These are phyloP conservation scores for Ashinkailepas kermadecensis DNA, from an alignment of 2,888 invertebrate species.

Conservation along the genomic window DNA sequence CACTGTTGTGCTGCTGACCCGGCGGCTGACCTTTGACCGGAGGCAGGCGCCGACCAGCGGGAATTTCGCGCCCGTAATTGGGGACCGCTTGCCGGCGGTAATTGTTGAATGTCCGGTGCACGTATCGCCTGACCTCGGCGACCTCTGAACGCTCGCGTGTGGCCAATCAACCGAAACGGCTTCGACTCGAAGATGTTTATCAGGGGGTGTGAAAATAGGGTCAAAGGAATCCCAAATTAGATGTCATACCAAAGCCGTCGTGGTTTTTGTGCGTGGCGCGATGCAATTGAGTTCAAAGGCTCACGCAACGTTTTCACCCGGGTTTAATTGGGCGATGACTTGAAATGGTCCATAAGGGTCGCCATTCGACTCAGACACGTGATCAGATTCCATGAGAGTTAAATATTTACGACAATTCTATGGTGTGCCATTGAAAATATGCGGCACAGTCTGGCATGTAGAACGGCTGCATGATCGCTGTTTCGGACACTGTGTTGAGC, in stretches of 20 bases:
- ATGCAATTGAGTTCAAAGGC: background rate
- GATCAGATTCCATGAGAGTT: no score
- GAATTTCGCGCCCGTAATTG: slow-evolving; percentile 21
- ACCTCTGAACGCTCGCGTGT: background rate
- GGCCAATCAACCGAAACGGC: background rate
- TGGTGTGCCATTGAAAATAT: no score
- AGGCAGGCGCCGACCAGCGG: background rate
- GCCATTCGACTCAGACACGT: no score
- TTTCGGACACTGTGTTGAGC: no score
- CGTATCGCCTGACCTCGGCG: background rate
- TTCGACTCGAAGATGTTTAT: background rate
- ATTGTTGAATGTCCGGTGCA: slow-evolving; percentile 4
- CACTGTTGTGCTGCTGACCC: background rate
- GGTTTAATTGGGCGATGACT: background rate
- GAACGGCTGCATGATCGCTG: no score
- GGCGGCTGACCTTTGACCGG: background rate
- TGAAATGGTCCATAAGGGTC: background rate
- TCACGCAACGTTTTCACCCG: background rate
- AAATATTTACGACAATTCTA: no score
- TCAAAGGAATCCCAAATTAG: slow-evolving; percentile 8
- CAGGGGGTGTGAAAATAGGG: slow-evolving; percentile 16
- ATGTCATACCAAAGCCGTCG: background rate
- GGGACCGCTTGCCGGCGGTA: background rate
- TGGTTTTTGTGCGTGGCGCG: background rate
- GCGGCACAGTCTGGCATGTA: no score